Evolutionary conservation across 1,140 invertebrate species (phyloP), one percentile per base, ranked within the genome.

Genomic region (Cherax quadricarinatus): DNA sequence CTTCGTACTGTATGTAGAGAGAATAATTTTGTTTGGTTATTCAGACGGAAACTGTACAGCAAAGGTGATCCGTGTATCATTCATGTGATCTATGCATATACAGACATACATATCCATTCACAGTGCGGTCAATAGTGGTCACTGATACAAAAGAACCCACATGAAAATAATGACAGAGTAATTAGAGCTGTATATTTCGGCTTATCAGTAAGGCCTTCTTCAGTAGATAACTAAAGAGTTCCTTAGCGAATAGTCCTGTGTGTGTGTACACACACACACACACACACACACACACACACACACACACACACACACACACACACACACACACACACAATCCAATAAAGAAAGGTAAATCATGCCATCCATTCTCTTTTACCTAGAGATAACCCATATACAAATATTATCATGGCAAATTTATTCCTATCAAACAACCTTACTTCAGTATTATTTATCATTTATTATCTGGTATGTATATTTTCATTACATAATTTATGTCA

Each of bases 321-420:
- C 30, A 2, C 30, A 41, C 30, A 41, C 30, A 41, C 30, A 41
- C 30, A 41, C 30, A 41, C 30, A 2, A 41, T 41, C 30, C 30
- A 41, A 66, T 66, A 66, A 66, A 66, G 12, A 14, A 57, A 9
- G 14, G 14, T 57, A 57, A 9, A 66, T 66, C 12, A 1, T 66
- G 21, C 14, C 62, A 66, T 66, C 62, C 18, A 10, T 66, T 21
- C 14, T 9, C 5, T 16, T 66, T 66, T 66, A 21, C 21, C 14
- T 14, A 21, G 3, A 60, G 16, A 16, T 60, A 60, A 66, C 18
- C 21, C 21, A 14, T 66, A 66, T 66, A 66, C 0, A 4, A 66
- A 75, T 75, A 75, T 81, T 51, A n/a, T 51, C 51, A 81, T 57
- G 53, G 16, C 21, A 66, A 66, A 81, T 81, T 48, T 81, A n/a